Conservation (phyloP, 2,888 invertebrate species). For the Platycnemis pennipes region DNA sequence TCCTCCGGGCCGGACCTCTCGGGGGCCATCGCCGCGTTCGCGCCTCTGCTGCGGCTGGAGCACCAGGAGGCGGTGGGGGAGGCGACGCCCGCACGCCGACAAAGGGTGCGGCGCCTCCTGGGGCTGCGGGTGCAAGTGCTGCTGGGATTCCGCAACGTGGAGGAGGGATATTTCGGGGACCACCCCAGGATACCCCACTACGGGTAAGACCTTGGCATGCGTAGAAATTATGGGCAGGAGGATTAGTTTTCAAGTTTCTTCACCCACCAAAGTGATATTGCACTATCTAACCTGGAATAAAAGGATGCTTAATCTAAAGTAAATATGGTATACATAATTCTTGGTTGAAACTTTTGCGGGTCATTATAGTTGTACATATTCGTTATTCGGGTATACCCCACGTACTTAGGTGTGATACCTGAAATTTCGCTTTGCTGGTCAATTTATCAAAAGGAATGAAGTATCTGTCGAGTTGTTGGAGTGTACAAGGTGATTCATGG, state of each 20-base stretch:
- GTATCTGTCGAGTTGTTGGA: too few relatives aligned
- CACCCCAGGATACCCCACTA: conserved; percentile 84
- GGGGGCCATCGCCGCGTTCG: conserved; percentile 81
- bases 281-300: neutral
- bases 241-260: too few relatives aligned
- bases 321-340: too few relatives aligned
- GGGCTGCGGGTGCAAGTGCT: conserved; percentile 82
- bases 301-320: neutral
- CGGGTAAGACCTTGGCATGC: conserved; percentile 77
- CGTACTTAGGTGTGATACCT: too few relatives aligned
- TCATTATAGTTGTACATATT: too few relatives aligned
- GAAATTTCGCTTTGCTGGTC: too few relatives aligned
- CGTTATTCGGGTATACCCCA: too few relatives aligned
- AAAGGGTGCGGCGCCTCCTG: conserved; percentile 49
- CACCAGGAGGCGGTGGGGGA: conserved; percentile 75
- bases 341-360: too few relatives aligned
- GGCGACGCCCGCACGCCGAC: conserved; percentile 36
- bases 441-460: too few relatives aligned
- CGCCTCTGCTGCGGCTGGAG: conserved; percentile 82
- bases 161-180: conserved; percentile 85
- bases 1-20: conserved; percentile 52
- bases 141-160: conserved; percentile 82
- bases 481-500: too few relatives aligned
- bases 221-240: too few relatives aligned
- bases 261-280: too few relatives aligned